Base-by-base conservation (phyloP, 2,797 vertebrate genomes). In the Moxostoma hubbsi region DNA sequence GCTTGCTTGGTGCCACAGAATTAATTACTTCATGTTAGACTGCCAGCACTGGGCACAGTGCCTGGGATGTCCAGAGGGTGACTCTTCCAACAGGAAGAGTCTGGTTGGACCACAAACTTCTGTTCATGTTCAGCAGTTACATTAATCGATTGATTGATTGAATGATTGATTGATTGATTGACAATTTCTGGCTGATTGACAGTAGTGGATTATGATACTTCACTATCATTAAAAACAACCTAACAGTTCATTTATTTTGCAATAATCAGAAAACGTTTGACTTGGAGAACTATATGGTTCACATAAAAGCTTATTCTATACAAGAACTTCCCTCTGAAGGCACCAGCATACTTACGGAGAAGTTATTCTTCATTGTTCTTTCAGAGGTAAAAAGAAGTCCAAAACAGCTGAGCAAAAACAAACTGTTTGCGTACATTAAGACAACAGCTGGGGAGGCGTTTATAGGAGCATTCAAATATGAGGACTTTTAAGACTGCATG, bases 1-100 rank as follows among this genome's bases (percentile, higher is more conserved):
- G 50, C 75, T 75, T 82, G 72, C 69, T 69, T 58, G 49, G 67
- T 69, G 72, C 51, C 47, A 36, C 68, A 82, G 68, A 67, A 69
- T 82, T 49, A 73, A 82, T 55, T 63, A 46, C 57, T 58, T 45
- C 10, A 50, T 54, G 62, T 57, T 73, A 77, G 58, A 36, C 62
- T 8, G 67, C 63, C 83, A 84, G 57, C 7, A 0, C 45, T 4
- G 45, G 76, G 80, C 80, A 47, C 5, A 10, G 6, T 68, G 71
- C 79, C 82, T 68, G 36, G 47, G 49, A 78, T 54, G 61, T 57
- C 57, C 64, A 81, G 61, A 66, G 4, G 12, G 74, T 66, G 24
- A 65, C 43, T 53, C 51, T 54, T 16, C 73, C 36, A 10, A n/a
- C 53, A 59, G 66, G 61, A 47, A 18, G 57, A 18, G 36, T 36